phyloP scores from a whole-genome alignment of 2,797 vertebrate species.

The Falco biarmicus region DNA sequence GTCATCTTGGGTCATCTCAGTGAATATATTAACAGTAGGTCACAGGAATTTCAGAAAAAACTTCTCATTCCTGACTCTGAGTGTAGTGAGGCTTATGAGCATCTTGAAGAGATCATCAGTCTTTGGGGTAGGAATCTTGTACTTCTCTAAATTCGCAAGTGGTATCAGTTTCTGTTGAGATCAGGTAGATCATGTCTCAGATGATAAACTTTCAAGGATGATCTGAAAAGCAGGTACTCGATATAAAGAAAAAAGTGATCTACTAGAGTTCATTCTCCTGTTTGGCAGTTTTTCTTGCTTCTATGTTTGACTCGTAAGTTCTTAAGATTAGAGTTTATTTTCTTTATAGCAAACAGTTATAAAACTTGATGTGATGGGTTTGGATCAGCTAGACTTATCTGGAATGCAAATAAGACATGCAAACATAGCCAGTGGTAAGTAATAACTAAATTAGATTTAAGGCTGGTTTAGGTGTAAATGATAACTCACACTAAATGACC shows the following conservation, averaged over 20 bases:
- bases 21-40: neutral
- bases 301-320: neutral
- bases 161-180: neutral
- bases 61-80: neutral
- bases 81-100: neutral
- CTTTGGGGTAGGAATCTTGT: neutral
- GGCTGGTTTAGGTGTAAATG: neutral
- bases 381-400: neutral
- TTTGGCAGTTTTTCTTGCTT: neutral
- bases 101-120: neutral
- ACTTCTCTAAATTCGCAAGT: neutral
- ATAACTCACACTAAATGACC: neutral
- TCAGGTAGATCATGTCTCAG: neutral
- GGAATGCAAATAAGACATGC: neutral
- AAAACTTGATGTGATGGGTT: neutral
- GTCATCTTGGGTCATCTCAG: neutral
- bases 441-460: neutral
- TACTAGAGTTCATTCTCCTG: neutral
- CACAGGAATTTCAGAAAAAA: neutral
- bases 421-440: neutral
- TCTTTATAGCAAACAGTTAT: neutral
- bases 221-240: neutral
- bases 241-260: neutral
- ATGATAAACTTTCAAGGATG: neutral
- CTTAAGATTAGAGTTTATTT: neutral